phyloP scores from a whole-genome alignment of 2,888 invertebrate species.

The Lucinisca nassula region DNA sequence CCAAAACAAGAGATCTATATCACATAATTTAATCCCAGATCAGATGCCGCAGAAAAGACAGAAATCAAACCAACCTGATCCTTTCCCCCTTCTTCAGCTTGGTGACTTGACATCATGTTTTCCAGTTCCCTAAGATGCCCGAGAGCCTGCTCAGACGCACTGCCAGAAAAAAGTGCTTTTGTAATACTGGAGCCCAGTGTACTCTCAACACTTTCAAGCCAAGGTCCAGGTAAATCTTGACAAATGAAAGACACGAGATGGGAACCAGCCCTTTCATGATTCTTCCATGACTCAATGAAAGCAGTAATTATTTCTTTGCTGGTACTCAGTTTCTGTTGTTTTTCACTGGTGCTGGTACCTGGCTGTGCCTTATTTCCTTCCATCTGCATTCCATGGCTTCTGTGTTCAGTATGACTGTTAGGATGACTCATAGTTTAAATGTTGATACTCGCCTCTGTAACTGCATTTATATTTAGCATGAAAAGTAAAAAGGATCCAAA shows the following conservation, averaged over 20 bases:
- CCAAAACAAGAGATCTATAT: no score
- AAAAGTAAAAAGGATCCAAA: no score
- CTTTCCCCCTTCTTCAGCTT: not conserved
- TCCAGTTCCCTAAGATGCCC: constrained; percentile 62
- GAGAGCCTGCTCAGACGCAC: constrained; percentile 68
- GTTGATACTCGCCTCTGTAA: no score
- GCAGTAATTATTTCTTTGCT: not conserved
- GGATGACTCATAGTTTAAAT: not conserved
- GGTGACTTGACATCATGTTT: constrained; percentile 25
- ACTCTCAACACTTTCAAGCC: constrained; percentile 47
- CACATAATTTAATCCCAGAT: no score
- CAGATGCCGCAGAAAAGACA: no score
- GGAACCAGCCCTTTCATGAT: constrained; percentile 63
- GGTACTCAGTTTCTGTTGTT: no score
- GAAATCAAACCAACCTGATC: no score
- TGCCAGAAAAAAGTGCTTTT: constrained; percentile 50
- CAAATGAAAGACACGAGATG: constrained; percentile 42
- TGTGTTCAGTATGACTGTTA: not conserved
- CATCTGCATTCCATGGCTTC: not conserved
- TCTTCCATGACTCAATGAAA: constrained; percentile 51
- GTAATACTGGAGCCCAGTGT: constrained; percentile 43
- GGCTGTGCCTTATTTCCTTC: not conserved
- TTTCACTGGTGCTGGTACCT: not conserved
- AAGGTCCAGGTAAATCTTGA: constrained; percentile 52
- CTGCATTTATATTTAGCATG: no score